Evolutionary conservation across 1,140 invertebrate species (phyloP).

Genomic region (Schlechtendalia chinensis): DNA sequence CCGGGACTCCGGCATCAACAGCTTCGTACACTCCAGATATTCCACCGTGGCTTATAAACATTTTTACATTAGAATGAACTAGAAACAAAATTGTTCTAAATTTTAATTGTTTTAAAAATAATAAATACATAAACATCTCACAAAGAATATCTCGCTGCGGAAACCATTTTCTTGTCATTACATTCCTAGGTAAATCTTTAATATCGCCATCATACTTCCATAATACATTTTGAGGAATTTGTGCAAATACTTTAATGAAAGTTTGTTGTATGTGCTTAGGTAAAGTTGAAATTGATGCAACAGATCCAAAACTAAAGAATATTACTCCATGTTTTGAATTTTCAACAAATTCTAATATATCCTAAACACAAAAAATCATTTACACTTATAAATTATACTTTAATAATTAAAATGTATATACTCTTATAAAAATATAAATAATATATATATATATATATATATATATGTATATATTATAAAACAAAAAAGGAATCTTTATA

Average conservation of each 20-base stretch:
- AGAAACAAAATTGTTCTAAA: background rate
- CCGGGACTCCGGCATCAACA: constrained; percentile 60
- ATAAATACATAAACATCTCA: constrained; percentile 54
- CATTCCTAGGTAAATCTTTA: constrained; percentile 59
- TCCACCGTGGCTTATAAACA: constrained; percentile 67
- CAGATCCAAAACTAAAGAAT: constrained; percentile 68
- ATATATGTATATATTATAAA: too few relatives aligned
- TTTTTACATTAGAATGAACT: constrained; percentile 60
- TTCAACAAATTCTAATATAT: constrained; percentile 61
- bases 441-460: too few relatives aligned
- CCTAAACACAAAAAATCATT: too few relatives aligned
- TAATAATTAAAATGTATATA: too few relatives aligned
- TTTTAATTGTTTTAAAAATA: background rate
- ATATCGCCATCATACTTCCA: constrained; percentile 66
- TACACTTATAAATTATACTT: too few relatives aligned
- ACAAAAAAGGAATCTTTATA: too few relatives aligned
- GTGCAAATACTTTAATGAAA: constrained; percentile 63
- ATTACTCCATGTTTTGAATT: constrained; percentile 63
- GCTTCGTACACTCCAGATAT: constrained; percentile 64
- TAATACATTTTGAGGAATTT: constrained; percentile 62
- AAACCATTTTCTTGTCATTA: constrained; percentile 64
- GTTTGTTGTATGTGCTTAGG: constrained; percentile 61
- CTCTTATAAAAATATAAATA: too few relatives aligned
- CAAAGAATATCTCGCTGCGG: constrained; percentile 64
- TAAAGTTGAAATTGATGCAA: constrained; percentile 56